Percentiles rank a stretch among this genome's conserved stretches.
These are phyloP conservation scores for Epinephelus awoara DNA, from an alignment of 2,797 vertebrate species.

Conservation along the genomic window DNA sequence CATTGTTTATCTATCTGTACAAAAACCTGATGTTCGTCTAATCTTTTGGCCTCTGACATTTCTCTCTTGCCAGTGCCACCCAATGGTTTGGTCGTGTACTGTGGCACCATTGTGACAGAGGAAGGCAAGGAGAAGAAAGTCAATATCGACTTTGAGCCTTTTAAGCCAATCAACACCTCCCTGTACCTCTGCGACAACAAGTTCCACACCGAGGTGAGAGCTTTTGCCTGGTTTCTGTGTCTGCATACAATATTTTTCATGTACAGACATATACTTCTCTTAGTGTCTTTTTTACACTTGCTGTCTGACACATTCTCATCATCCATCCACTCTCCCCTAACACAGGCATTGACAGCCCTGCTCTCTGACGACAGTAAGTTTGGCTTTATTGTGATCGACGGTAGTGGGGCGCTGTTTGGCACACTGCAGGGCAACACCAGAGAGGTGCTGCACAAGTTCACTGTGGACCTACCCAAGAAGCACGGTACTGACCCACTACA, in stretches of 20 bases:
- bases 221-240: background rate
- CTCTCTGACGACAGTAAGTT: conserved; percentile 99
- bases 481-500: conserved; percentile 87
- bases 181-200: conserved; percentile 99
- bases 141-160: conserved; percentile 99
- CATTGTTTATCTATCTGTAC: background rate
- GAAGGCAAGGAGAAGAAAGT: conserved; percentile 99
- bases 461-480: conserved; percentile 99
- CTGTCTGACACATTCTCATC: conserved; percentile 30
- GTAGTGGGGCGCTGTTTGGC: conserved; percentile 97
- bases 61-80: conserved; percentile 93
- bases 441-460: conserved; percentile 99
- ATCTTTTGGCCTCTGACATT: conserved; percentile 17
- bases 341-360: conserved; percentile 95
- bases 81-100: conserved; percentile 99
- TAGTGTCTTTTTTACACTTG: background rate
- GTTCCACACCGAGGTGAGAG: conserved; percentile 98
- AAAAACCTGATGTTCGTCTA: conserved; percentile 20
- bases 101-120: conserved; percentile 99
- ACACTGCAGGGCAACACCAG: conserved; percentile 98
- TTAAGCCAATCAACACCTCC: conserved; percentile 99
- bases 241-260: background rate
- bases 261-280: background rate
- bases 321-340: conserved; percentile 15
- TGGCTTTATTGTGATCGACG: conserved; percentile 99